These are phyloP conservation scores for Ammodytes marinus DNA, from an alignment of 2,113 vertebrate species.

Conservation along the genomic window DNA sequence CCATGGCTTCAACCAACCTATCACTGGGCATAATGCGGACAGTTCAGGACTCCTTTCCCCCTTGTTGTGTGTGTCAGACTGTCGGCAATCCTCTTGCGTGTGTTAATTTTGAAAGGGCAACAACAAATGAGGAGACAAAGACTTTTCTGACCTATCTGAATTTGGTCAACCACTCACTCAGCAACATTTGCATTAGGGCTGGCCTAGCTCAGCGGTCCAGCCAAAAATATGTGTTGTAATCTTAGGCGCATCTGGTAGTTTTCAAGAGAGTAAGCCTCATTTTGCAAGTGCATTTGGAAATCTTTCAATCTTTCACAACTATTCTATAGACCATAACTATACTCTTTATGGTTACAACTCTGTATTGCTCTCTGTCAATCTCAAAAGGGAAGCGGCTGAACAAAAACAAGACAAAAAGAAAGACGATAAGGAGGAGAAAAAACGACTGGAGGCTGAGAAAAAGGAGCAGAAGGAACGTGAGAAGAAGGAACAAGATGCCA, in stretches of 20 bases:
- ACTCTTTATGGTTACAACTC: not conserved
- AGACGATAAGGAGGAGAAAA: slow-evolving; percentile 89
- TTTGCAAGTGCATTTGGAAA: not conserved
- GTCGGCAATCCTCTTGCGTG: no score
- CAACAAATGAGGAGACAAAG: no score
- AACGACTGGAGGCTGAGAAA: slow-evolving; percentile 86
- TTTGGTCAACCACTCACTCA: no score
- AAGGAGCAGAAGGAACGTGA: slow-evolving; percentile 94
- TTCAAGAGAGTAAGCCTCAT: not conserved
- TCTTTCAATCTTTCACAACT: not conserved
- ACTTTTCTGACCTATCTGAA: no score
- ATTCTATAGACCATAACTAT: no score
- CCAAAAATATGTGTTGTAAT: not conserved
- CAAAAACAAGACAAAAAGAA: slow-evolving; percentile 88
- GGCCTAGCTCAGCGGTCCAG: not conserved
- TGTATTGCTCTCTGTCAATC: not conserved
- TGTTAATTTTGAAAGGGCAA: no score
- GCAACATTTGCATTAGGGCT: no score
- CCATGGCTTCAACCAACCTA: no score
- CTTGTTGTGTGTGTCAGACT: no score
- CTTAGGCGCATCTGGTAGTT: not conserved
- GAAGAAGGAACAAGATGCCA: slow-evolving; percentile 93
- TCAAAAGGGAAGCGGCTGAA: slow-evolving; percentile 70
- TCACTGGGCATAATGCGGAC: no score
- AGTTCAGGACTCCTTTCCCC: no score